Base-by-base conservation (phyloP, 2,888 invertebrate genomes). In the Epistrophella euchroma region DNA sequence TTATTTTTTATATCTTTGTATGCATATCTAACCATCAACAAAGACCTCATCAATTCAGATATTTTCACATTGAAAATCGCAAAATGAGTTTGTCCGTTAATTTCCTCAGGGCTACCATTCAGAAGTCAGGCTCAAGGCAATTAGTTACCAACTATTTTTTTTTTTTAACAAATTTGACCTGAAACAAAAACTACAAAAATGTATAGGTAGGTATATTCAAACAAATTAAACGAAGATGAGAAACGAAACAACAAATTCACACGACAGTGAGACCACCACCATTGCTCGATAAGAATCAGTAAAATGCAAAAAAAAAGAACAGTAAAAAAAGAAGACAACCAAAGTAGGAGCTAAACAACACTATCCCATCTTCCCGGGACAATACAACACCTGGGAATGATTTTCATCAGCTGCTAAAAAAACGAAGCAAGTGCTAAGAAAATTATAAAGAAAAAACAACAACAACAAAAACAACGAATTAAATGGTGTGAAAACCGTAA, bases 401-500 rank as follows among this genome's bases (percentile, higher is more conserved):
- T 76, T 80, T 85, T 70, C 80, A 80, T 77, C 76, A 76, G 76
- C 85, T 80, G 84, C 62, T 60, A 22, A 17, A 28, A 37, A 60
- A 25, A 64, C n/a, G 25, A 62, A 43, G 11, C 66, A 64, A 64
- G 64, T 64, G 64, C 25, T 50, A 37, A 58, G 43, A 52, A 47
- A 40, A 22, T 19, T 37, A 17, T 15, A 11, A 1, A 15, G 43
- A 28, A 37, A 60, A 4, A 28, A 19, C 9, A 37, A 22, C 19
- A 40, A 28, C 19, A 60, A 66, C 45, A 47, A 66, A 32, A 32
- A 72, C 74, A 64, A 52, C 72, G 32, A 62, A 37, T 64, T 55
- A 85, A 80, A 85, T 85, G 80, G 80, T 85, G 85, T 85, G 85
- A 85, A 85, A 80, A 80, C 85, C 77, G 76, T 72, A 80, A 77